These are phyloP conservation scores for Erinaceus europaeus DNA, from an alignment of 2,113 vertebrate genomes.

Conservation along the genomic window DNA sequence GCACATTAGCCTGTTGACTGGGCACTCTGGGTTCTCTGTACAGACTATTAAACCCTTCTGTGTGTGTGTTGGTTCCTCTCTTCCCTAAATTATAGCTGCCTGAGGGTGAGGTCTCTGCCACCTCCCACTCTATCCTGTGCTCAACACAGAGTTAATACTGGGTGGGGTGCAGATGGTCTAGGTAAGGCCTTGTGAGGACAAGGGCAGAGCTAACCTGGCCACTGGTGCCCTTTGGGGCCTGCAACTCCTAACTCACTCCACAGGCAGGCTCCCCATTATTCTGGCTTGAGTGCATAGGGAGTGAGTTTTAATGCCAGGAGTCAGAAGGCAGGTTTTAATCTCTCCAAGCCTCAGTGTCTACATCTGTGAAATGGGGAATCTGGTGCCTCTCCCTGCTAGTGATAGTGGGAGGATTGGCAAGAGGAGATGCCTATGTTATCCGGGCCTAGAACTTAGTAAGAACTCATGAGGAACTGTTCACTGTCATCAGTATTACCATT, in stretches of 20 bases:
- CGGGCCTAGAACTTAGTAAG: neutral
- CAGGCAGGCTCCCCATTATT: neutral
- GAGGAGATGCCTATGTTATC: neutral
- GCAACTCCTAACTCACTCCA: no score
- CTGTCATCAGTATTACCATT: neutral
- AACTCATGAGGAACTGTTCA: neutral
- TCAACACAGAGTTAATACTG: neutral
- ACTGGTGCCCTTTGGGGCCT: neutral
- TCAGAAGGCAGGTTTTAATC: neutral
- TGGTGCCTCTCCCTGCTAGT: neutral
- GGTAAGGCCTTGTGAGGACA: no score
- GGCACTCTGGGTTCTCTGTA: neutral
- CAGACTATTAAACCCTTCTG: neutral
- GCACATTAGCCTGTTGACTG: neutral
- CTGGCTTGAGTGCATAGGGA: neutral
- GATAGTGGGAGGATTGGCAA: neutral
- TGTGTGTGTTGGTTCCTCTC: neutral
- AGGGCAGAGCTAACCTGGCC: no score
- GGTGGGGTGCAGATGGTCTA: neutral
- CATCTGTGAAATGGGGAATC: neutral
- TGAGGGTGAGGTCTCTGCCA: neutral
- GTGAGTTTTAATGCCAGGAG: neutral
- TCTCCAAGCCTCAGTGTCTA: conserved; percentile 8
- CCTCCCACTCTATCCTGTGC: neutral
- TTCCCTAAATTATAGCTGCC: neutral